Evolutionary conservation across 2,113 vertebrate species (phyloP).

Genomic region (Glareola pratincola): DNA sequence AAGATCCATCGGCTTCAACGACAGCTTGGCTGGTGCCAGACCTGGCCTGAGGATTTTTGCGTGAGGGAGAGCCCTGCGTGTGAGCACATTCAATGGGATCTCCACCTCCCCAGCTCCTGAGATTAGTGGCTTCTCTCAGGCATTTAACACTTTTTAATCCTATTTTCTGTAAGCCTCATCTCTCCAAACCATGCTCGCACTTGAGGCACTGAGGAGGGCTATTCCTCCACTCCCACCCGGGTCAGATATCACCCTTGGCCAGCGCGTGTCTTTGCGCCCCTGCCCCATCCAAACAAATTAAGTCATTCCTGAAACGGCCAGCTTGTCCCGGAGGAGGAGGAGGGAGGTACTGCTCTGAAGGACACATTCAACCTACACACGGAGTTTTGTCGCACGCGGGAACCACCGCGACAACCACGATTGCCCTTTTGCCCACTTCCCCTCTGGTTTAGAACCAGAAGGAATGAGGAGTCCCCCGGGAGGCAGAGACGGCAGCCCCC

Average conservation of each 20-base stretch:
- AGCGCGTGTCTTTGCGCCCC: rapidly evolving
- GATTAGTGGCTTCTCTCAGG: neutral
- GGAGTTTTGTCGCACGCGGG: neutral
- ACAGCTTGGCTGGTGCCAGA: neutral
- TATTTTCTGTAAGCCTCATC: neutral
- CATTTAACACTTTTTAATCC: neutral
- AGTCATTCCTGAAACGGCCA: neutral
- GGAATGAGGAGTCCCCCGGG: neutral
- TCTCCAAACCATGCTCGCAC: neutral
- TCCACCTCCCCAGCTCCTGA: neutral
- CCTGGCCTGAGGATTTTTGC: neutral
- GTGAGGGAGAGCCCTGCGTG: neutral
- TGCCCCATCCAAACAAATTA: neutral
- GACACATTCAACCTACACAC: neutral
- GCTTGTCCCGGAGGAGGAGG: neutral
- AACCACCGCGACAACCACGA: neutral
- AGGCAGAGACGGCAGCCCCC: rapidly evolving
- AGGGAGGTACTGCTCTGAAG: neutral
- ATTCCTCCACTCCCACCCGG: rapidly evolving
- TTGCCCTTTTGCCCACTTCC: neutral
- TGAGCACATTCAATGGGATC: neutral
- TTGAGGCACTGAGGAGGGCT: neutral
- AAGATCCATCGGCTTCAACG: rapidly evolving
- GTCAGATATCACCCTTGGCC: neutral
- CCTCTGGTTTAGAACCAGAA: neutral